Base-by-base conservation (phyloP, 2,797 vertebrate genomes). In the Craterocephalus amniculus region DNA sequence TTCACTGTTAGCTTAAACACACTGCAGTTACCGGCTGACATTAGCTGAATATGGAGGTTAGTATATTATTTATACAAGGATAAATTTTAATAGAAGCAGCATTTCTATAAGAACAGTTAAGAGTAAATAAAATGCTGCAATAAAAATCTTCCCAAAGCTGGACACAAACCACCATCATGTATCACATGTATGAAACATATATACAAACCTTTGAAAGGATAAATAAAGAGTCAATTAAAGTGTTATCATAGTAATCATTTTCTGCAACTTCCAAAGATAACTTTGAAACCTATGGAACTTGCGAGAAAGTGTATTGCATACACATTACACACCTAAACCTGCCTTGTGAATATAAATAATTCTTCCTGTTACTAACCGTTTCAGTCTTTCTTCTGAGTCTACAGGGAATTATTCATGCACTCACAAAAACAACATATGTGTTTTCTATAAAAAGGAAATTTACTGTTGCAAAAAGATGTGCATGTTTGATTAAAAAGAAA, bases 331-430 rank as follows among this genome's bases (percentile, higher is more conserved):
- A 34, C 32, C 32, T 34, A 34, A 34, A 34, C 32, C 32, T 34
- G 32, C 32, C 6, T 34, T 34, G 32, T 34, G 32, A 2, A 8
- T 34, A 34, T 34, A 34, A 34, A 55, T 34, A 20, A 48, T 60
- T 38, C 63, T 40, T 75, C 54, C 67, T 59, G 49, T 67, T 59
- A 51, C 35, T 36, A 36, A 58, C 63, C 75, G 24, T 60, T 20
- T 74, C 56, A 56, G 31, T n/a, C 40, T 69, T 36, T 79, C 60
- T 27, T 58, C 68, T 71, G 40, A 63, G 18, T 69, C 43, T 68
- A 56, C 66, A 24, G 10, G 63, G 66, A 35, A 67, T 14, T 10
- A 3, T 40, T 11, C 4, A 34, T n/a, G 4, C 2, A 31, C 4
- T 38, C 16, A 32, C 10, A 22, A 51, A 63, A 45, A 45, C 26